phyloP scores from a whole-genome alignment of 2,797 vertebrate genomes.

The Hyperoplus immaculatus region DNA sequence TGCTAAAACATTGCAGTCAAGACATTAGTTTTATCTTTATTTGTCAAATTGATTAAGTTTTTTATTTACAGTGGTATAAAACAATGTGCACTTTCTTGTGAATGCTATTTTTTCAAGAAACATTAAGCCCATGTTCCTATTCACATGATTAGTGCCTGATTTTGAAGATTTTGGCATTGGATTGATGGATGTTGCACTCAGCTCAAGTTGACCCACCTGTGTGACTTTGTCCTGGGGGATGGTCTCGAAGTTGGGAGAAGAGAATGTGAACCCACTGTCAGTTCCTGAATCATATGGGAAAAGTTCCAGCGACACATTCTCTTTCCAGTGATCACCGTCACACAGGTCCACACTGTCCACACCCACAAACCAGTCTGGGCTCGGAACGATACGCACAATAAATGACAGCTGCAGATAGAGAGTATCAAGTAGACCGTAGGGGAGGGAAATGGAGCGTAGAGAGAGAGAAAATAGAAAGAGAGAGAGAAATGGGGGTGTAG shows the following conservation, averaged over 20 bases:
- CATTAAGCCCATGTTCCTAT: background rate
- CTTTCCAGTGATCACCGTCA: conserved; percentile 90
- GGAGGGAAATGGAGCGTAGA: conserved; percentile 7
- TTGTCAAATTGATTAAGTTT: background rate
- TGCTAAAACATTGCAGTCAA: background rate
- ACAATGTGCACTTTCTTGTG: background rate
- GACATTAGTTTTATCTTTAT: background rate
- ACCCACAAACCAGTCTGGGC: conserved; percentile 98
- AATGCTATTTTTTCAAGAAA: background rate
- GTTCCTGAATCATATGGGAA: conserved; percentile 95
- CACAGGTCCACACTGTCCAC: conserved; percentile 92
- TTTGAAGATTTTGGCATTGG: conserved; percentile 15
- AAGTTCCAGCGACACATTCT: conserved; percentile 89
- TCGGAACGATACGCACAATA: conserved; percentile 93
- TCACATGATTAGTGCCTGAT: background rate
- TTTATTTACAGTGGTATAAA: background rate
- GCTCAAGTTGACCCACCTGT: conserved; percentile 81
- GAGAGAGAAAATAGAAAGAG: background rate
- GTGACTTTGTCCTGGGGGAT: conserved; percentile 95
- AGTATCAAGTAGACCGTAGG: conserved; percentile 27
- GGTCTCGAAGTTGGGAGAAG: conserved; percentile 96
- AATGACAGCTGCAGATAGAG: conserved; percentile 90
- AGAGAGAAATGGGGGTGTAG: conserved; percentile 7
- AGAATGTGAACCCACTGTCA: conserved; percentile 98
- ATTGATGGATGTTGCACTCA: conserved; percentile 8